phyloP scores from a whole-genome alignment of 1,140 invertebrate genomes.

The Halesus radiatus region DNA sequence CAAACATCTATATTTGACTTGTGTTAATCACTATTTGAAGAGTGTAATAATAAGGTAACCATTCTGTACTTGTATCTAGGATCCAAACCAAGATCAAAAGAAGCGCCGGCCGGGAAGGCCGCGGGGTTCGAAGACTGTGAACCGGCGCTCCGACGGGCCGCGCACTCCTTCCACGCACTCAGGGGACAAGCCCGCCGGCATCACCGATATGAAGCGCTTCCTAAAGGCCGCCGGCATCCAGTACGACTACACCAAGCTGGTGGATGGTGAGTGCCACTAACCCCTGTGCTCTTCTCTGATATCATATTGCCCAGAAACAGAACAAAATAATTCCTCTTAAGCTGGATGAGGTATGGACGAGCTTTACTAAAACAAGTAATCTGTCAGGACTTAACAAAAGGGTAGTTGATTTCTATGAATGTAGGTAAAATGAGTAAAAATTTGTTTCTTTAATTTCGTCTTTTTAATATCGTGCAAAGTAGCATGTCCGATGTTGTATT shows the following conservation, averaged over 20 bases:
- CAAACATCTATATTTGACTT: too few relatives aligned
- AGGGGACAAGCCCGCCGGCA: conserved; percentile 61
- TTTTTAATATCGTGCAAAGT: too few relatives aligned
- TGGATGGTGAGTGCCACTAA: conserved; percentile 57
- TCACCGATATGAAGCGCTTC: conserved; percentile 70
- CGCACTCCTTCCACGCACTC: conserved; percentile 39
- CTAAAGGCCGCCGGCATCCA: conserved; percentile 68
- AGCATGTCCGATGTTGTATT: too few relatives aligned
- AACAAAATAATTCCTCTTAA: too few relatives aligned
- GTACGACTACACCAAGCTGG: conserved; percentile 68
- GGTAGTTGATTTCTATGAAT: too few relatives aligned
- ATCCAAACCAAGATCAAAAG: conserved; percentile 56
- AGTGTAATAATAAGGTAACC: background rate
- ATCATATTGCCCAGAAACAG: too few relatives aligned
- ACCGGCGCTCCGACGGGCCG: conserved; percentile 53
- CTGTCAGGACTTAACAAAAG: too few relatives aligned
- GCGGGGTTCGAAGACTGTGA: conserved; percentile 63
- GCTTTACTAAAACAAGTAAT: too few relatives aligned
- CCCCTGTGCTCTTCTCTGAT: too few relatives aligned
- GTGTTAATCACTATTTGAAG: background rate
- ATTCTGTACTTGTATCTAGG: conserved; percentile 53
- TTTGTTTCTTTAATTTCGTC: too few relatives aligned
- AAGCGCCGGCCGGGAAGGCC: conserved; percentile 67
- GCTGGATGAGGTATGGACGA: too few relatives aligned
- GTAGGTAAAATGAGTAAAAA: too few relatives aligned